phyloP scores from a whole-genome alignment of 2,888 invertebrate genomes.

The Latrodectus elegans region DNA sequence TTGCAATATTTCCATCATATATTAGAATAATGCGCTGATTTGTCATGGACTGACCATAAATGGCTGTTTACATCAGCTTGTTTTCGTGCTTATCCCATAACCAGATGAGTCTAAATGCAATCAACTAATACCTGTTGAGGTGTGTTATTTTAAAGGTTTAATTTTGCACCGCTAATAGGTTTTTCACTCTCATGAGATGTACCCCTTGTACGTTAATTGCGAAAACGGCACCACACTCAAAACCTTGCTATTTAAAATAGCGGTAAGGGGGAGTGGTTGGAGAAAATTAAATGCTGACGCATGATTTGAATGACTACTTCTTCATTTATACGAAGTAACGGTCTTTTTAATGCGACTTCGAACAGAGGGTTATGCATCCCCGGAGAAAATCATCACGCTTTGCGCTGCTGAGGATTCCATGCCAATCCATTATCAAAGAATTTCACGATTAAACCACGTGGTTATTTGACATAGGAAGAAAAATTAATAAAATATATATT shows the following conservation, averaged over 20 bases:
- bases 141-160: constrained; percentile 31
- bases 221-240: constrained; percentile 14
- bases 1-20: too few species aligned
- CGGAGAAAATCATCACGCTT: not conserved
- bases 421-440: not conserved
- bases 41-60: not conserved
- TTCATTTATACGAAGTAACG: constrained; percentile 26
- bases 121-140: constrained; percentile 58
- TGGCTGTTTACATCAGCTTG: not conserved
- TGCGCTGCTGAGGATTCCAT: not conserved
- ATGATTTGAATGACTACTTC: constrained; percentile 55
- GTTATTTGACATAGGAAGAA: too few species aligned
- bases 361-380: constrained; percentile 11
- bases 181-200: constrained; percentile 36
- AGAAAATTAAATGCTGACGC: constrained; percentile 64
- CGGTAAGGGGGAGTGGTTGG: not conserved
- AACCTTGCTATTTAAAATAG: constrained; percentile 14
- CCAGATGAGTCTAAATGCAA: constrained; percentile 48
- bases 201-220: constrained; percentile 56
- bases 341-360: constrained; percentile 2
- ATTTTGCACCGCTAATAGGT: constrained; percentile 49
- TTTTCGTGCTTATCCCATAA: not conserved
- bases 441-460: not conserved
- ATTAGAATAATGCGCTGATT: too few species aligned
- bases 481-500: too few species aligned